Conservation (phyloP, 2,797 vertebrate species). For the Pristis pectinata region DNA sequence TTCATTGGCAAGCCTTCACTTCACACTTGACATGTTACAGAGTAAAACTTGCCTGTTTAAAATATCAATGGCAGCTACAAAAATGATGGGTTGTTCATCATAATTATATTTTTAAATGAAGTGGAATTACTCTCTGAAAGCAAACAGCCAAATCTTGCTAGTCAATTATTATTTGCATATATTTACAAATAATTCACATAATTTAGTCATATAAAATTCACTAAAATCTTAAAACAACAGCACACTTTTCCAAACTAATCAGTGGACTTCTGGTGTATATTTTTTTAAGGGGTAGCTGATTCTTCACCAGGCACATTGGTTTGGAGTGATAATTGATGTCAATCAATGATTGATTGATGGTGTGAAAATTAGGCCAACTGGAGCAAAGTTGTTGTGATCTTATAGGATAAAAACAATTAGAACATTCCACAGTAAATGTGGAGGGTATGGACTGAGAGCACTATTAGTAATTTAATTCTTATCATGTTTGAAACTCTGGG, state of each 20-base stretch:
- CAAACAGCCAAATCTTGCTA: neutral
- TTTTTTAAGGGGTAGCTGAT: neutral
- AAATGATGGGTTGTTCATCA: neutral
- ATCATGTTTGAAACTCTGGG: neutral
- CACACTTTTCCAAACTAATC: neutral
- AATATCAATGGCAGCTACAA: neutral
- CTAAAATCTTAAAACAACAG: neutral
- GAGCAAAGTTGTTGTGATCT: neutral
- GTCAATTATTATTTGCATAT: neutral
- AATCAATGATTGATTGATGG: neutral
- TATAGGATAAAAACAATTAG: neutral
- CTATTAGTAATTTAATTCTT: neutral
- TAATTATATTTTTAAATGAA: neutral
- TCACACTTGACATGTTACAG: neutral
- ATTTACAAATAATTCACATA: neutral
- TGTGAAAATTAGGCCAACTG: neutral
- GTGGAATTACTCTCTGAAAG: neutral
- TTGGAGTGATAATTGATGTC: neutral
- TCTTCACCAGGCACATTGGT: neutral
- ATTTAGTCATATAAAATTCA: neutral
- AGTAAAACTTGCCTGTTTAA: neutral
- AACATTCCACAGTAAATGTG: neutral
- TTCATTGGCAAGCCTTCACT: neutral
- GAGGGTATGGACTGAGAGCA: neutral
- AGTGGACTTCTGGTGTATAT: neutral